Evolutionary conservation across 2,113 vertebrate genomes (phyloP).

Genomic region (Microtus pennsylvanicus): DNA sequence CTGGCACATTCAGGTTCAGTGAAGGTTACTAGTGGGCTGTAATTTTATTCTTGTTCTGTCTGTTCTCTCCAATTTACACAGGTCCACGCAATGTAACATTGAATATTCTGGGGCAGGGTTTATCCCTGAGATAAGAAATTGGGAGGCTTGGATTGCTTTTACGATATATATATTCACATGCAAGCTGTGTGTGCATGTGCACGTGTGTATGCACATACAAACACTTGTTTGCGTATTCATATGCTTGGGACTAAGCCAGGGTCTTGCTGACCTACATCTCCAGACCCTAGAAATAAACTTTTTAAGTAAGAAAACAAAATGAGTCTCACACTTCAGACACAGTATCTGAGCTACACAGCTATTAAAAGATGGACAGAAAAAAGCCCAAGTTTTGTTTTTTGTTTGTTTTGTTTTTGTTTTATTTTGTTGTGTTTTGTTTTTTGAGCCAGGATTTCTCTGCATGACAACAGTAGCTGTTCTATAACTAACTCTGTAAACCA

Average conservation of each 20-base stretch:
- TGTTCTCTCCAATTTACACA: neutral
- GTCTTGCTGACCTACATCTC: neutral
- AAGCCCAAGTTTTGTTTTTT: neutral
- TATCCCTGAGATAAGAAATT: neutral
- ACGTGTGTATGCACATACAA: neutral
- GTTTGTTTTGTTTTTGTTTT: neutral
- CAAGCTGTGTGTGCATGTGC: neutral
- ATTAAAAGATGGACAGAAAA: conserved; percentile 30
- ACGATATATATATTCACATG: neutral
- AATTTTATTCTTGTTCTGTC: neutral
- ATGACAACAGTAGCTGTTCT: neutral
- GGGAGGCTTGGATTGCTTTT: neutral
- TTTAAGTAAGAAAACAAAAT: conserved; percentile 28
- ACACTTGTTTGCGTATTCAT: neutral
- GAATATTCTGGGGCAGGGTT: neutral
- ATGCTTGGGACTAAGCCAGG: neutral
- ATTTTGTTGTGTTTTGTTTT: neutral
- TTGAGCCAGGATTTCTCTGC: neutral
- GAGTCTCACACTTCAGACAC: neutral
- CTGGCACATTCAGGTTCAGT: neutral
- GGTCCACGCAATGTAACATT: neutral
- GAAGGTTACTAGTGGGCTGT: neutral
- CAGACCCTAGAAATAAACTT: neutral
- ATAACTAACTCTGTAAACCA: neutral
- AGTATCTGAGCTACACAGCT: neutral